phyloP scores from a whole-genome alignment of 2,888 invertebrate genomes.

The Leptogaster cylindrica region DNA sequence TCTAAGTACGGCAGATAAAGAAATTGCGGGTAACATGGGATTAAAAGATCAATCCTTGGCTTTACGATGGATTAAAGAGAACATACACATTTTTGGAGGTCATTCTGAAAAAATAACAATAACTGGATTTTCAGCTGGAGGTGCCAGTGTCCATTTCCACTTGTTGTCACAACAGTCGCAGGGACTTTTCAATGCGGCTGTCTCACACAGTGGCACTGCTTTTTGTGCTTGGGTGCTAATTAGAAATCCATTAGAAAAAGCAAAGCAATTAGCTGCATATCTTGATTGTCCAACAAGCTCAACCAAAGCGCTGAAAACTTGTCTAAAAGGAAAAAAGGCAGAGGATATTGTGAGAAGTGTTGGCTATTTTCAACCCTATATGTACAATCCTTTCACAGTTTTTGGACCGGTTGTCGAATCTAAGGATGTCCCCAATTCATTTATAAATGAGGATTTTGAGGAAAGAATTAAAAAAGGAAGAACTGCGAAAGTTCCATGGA shows the following conservation, averaged over 20 bases:
- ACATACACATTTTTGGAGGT: slow-evolving; percentile 75
- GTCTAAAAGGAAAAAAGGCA: slow-evolving; percentile 69
- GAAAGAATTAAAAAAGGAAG: slow-evolving; percentile 67
- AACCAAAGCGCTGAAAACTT: slow-evolving; percentile 67
- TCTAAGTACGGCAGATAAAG: slow-evolving; percentile 73
- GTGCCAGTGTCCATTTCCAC: slow-evolving; percentile 77
- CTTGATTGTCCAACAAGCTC: slow-evolving; percentile 69
- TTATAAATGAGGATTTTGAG: slow-evolving; percentile 71
- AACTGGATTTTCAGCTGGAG: slow-evolving; percentile 76
- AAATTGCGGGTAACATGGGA: slow-evolving; percentile 74
- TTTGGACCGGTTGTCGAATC: slow-evolving; percentile 76
- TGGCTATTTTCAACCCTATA: slow-evolving; percentile 60
- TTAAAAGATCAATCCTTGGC: slow-evolving; percentile 77
- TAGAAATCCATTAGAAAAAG: slow-evolving; percentile 67
- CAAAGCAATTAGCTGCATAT: slow-evolving; percentile 66
- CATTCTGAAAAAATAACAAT: slow-evolving; percentile 73
- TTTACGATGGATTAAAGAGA: slow-evolving; percentile 72
- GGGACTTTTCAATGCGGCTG: slow-evolving; percentile 47
- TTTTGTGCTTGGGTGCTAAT: slow-evolving; percentile 66
- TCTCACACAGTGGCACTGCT: slow-evolving; percentile 73
- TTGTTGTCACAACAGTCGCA: slow-evolving; percentile 69
- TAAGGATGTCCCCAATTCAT: slow-evolving; percentile 63
- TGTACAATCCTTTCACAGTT: slow-evolving; percentile 73
- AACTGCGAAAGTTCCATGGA: slow-evolving; percentile 73
- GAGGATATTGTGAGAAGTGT: slow-evolving; percentile 66